These are phyloP conservation scores for Apamea anceps DNA, from an alignment of 2,888 invertebrate genomes.

Conservation along the genomic window DNA sequence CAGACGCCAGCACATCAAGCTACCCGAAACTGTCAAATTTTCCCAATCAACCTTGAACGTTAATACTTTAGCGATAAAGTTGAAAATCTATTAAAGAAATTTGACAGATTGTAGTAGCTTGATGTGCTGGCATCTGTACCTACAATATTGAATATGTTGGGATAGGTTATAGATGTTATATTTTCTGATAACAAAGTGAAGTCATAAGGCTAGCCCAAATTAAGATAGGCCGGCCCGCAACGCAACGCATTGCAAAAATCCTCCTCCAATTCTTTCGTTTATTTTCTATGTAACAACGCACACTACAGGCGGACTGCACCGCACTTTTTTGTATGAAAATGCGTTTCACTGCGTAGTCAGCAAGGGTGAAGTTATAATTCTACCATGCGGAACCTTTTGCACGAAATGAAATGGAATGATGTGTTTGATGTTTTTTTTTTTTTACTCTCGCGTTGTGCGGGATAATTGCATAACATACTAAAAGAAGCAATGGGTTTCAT, in stretches of 20 bases:
- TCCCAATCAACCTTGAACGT: too few species aligned
- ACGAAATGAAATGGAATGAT: not conserved
- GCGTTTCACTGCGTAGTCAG: not conserved
- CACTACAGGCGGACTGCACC: not conserved
- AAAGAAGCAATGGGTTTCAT: too few species aligned
- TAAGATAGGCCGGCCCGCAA: not conserved
- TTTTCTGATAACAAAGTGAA: not conserved
- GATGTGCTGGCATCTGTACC: too few species aligned
- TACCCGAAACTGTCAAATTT: too few species aligned
- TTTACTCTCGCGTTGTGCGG: not conserved
- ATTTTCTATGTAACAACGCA: not conserved
- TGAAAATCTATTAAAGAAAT: too few species aligned
- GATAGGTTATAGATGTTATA: conserved; percentile 8
- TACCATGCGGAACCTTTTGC: not conserved
- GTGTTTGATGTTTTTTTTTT: not conserved
- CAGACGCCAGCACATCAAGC: not conserved
- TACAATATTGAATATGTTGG: not conserved
- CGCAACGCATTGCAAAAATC: not conserved
- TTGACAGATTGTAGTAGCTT: too few species aligned
- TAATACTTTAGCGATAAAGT: too few species aligned
- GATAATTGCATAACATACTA: too few species aligned
- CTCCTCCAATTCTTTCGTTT: not conserved
- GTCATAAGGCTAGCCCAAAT: not conserved
- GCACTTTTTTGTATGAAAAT: not conserved
- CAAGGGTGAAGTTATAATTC: not conserved